These are phyloP conservation scores for Callopanchax toddi DNA, from an alignment of 2,113 vertebrate species.

Conservation along the genomic window DNA sequence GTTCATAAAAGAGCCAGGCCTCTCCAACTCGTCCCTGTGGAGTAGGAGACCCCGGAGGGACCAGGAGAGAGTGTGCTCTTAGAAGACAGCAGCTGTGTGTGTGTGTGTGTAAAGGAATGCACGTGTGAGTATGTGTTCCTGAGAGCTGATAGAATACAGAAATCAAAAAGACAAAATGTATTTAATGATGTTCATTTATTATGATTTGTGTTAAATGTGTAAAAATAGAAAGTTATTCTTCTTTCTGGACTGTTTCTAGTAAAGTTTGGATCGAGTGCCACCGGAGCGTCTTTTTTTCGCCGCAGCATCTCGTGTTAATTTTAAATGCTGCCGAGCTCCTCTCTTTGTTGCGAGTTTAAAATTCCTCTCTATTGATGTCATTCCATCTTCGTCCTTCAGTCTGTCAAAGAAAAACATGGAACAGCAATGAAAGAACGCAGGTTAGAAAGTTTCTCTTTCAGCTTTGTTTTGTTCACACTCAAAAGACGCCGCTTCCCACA, in stretches of 20 bases:
- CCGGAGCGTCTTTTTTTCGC: conserved; percentile 24
- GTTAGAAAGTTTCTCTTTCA: conserved; percentile 74
- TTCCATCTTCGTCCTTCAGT: conserved; percentile 71
- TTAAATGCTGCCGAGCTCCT: conserved; percentile 52
- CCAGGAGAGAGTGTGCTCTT: conserved; percentile 63
- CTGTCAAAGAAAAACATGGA: conserved; percentile 53
- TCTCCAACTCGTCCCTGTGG: conserved; percentile 78
- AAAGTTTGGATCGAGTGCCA: conserved; percentile 48
- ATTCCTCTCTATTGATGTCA: conserved; percentile 68
- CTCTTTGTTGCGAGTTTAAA: conserved; percentile 58
- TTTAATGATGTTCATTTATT: conserved; percentile 39
- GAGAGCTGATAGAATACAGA: conserved; percentile 5
- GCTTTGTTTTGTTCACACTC: conserved; percentile 71
- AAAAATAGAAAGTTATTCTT: conserved; percentile 1
- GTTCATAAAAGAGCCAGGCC: conserved; percentile 83
- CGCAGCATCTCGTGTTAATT: conserved; percentile 56
- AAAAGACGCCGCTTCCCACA: conserved; percentile 59
- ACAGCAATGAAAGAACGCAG: conserved; percentile 54
- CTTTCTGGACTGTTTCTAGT: conserved; percentile 25
- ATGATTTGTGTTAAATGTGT: conserved; percentile 33
- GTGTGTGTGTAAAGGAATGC: conserved; percentile 14
- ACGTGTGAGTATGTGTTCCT: conserved; percentile 3
- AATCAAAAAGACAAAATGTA: neutral
- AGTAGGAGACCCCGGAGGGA: conserved; percentile 77
- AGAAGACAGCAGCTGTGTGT: conserved; percentile 55